Evolutionary conservation across 2,113 vertebrate species (phyloP), one percentile per base, ranked within the genome.

Genomic region (Zapornia atra): DNA sequence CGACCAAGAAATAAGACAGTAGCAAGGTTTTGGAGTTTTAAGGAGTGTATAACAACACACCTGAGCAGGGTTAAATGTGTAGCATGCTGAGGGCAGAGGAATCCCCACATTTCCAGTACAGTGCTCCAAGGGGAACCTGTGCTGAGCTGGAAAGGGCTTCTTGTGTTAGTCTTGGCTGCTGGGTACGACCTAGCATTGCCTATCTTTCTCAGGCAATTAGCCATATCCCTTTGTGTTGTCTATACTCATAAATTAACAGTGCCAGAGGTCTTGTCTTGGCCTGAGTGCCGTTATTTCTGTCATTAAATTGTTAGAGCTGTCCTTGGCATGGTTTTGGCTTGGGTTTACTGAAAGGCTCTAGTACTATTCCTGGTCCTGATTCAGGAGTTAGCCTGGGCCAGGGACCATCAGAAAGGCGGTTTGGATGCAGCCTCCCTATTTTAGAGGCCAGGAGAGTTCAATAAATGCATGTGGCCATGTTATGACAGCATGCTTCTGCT

Each of bases 361-460:
- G 0, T 86, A 78, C 64, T 86, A 31, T 48, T 94, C 53, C 72
- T 75, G 82, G 16, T 88, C 40, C 31, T 77, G 8, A 44, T 69
- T 92, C 91, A 94, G 42, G 69, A 94, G 20, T 78, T 86, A 90
- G 9, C 12, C 50, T 92, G 68, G 50, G 31, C 76, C 83, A 91
- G 46, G 34, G 46, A 78, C 69, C 19, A 38, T 87, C 4, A 6
- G 86, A 93, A 91, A 82, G 18, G 50, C 1, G 0, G 11, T 92
- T 84, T 94, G 91, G 65, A 71, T 92, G 53, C 0, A 0, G n/a
- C 4, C 29, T 92, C 20, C 26, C 42, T 78, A 6, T 92, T 95
- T 94, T 84, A 94, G 64, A 84, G 72, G 51, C 60, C 80, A 94
- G 18, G 17, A 84, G 76, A 95, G 83, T 94, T 95, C 71, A 95